Evolutionary conservation across 2,888 invertebrate species (phyloP).

Genomic region (Sericinus montela): DNA sequence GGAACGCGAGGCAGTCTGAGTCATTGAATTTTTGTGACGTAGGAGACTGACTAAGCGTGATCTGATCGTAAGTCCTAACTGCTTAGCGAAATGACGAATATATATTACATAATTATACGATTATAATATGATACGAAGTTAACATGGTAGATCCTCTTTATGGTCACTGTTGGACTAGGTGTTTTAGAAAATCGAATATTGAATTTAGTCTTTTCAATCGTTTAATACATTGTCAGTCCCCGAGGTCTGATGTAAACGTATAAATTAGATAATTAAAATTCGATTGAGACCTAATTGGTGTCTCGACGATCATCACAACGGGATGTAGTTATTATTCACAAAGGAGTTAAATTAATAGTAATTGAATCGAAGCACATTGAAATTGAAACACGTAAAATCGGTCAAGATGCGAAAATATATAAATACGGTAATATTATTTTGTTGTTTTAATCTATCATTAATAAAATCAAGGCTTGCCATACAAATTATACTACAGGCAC

Average conservation of each 20-base stretch:
- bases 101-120: too few relatives aligned
- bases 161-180: too few relatives aligned
- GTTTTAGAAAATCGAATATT: neutral
- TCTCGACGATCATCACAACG: constrained; percentile 8
- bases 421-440: too few relatives aligned
- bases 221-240: neutral
- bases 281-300: constrained; percentile 15
- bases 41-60: constrained; percentile 58
- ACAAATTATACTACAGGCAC: neutral
- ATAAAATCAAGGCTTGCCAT: too few relatives aligned
- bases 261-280: constrained; percentile 15
- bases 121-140: too few relatives aligned
- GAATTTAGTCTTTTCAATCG: neutral
- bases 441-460: too few relatives aligned
- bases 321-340: constrained; percentile 15
- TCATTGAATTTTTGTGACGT: constrained; percentile 54
- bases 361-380: constrained; percentile 29
- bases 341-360: constrained; percentile 26
- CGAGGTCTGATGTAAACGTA: neutral
- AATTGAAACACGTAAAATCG: constrained; percentile 6
- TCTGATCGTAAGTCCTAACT: too few relatives aligned
- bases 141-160: too few relatives aligned
- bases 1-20: constrained; percentile 37
- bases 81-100: constrained; percentile 29
- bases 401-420: too few relatives aligned